These are phyloP conservation scores for Meteorus cinctellus DNA, from an alignment of 2,888 invertebrate genomes.

Conservation along the genomic window DNA sequence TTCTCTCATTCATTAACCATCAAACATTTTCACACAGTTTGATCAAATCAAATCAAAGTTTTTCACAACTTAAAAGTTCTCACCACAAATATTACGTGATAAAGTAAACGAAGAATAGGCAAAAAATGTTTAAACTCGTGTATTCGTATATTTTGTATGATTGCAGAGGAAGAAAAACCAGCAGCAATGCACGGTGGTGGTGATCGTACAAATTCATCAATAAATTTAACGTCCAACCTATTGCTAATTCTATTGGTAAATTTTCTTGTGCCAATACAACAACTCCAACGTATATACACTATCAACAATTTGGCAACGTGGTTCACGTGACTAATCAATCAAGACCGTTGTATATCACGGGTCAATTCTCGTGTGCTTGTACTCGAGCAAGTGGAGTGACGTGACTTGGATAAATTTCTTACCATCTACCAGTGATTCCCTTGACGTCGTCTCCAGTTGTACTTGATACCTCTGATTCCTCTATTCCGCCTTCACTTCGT, in stretches of 20 bases:
- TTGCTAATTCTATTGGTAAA: conserved; percentile 11
- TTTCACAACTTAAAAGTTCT: too few relatives aligned
- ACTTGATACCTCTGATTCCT: not conserved
- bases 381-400: conserved; percentile 23
- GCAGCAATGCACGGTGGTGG: conserved; percentile 60
- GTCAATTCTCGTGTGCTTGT: conserved; percentile 30
- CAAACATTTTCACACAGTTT: too few relatives aligned
- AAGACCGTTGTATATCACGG: conserved; percentile 17
- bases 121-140: not conserved
- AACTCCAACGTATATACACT: conserved; percentile 3
- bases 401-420: conserved; percentile 32
- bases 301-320: conserved; percentile 7
- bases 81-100: too few relatives aligned
- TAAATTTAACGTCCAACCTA: not conserved
- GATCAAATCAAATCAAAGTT: too few relatives aligned
- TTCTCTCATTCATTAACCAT: too few relatives aligned
- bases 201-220: conserved; percentile 25
- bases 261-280: conserved; percentile 12
- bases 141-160: conserved; percentile 5
- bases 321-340: conserved; percentile 40
- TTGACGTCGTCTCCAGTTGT: conserved; percentile 20
- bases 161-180: conserved; percentile 70
- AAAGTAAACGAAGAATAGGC: too few relatives aligned
- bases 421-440: conserved; percentile 14
- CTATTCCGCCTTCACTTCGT: not conserved